Conservation (phyloP, 2,888 invertebrate species). For the Spatulosminthurus flaviceps region DNA sequence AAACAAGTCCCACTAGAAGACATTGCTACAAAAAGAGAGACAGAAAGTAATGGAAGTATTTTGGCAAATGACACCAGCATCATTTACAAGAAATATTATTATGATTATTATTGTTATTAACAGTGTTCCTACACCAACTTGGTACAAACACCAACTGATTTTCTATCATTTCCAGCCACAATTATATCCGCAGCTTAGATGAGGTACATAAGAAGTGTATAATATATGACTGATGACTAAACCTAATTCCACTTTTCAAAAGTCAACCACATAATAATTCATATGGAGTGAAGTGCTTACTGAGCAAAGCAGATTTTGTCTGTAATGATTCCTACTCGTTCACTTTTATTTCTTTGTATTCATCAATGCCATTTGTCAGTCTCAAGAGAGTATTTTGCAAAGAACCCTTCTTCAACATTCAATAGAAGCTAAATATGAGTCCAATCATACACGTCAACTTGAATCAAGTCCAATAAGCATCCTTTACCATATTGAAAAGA, state of each 20-base stretch:
- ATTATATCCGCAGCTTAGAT: no score
- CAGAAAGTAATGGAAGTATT: neutral
- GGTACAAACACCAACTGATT: neutral
- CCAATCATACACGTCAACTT: neutral
- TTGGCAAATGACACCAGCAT: neutral
- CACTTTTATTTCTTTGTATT: neutral
- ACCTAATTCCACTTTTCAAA: neutral
- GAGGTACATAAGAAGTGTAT: no score
- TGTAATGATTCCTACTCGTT: neutral
- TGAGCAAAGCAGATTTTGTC: neutral
- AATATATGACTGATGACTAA: neutral
- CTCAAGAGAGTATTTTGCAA: conserved; percentile 5
- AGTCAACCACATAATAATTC: neutral
- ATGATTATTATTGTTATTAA: neutral
- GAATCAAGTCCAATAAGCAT: conserved; percentile 12
- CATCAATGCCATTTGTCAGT: neutral
- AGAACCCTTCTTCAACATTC: neutral
- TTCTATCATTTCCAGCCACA: neutral
- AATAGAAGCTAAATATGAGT: neutral
- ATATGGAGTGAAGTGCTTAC: neutral
- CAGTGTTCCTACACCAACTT: neutral
- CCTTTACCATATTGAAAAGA: no score
- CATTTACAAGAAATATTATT: neutral
- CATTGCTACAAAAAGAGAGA: neutral
- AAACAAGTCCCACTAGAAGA: no score